phyloP scores from a whole-genome alignment of 2,888 invertebrate species.

The Alloplasta piceator region DNA sequence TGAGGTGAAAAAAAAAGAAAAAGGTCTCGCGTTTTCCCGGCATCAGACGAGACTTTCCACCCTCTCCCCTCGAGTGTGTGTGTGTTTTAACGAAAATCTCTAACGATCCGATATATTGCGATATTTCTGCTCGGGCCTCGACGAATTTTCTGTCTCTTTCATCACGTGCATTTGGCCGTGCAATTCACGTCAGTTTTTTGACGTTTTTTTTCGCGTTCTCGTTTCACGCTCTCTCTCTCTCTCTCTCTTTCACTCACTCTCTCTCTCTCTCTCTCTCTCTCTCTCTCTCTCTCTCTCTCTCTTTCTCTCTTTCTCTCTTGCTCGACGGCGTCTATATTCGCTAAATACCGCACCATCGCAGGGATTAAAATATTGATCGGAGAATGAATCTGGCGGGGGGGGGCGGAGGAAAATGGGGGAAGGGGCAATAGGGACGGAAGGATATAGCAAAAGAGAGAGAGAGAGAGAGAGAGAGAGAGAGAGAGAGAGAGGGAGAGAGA shows the following conservation, averaged over 20 bases:
- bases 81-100: slow-evolving; percentile 62
- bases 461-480: slow-evolving; percentile 28
- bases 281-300: slow-evolving; percentile 56
- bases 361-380: slow-evolving; percentile 83
- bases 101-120: slow-evolving; percentile 71
- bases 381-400: slow-evolving; percentile 65
- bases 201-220: not conserved
- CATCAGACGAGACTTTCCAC: slow-evolving; percentile 44
- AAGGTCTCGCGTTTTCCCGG: slow-evolving; percentile 55
- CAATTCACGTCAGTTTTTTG: slow-evolving; percentile 4
- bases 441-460: not conserved
- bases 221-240: slow-evolving; percentile 44
- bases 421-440: slow-evolving; percentile 29
- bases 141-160: slow-evolving; percentile 66
- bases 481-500: slow-evolving; percentile 63
- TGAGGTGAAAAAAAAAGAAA: slow-evolving; percentile 23
- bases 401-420: slow-evolving; percentile 57
- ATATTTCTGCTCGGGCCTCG: slow-evolving; percentile 50
- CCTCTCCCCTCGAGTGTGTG: slow-evolving; percentile 14
- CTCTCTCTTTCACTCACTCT: slow-evolving; percentile 43
- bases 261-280: slow-evolving; percentile 47
- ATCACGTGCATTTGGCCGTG: slow-evolving; percentile 56
- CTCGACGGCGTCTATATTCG: slow-evolving; percentile 72
- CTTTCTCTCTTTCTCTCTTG: slow-evolving; percentile 39
- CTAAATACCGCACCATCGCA: slow-evolving; percentile 83